Conservation (phyloP, 1,140 invertebrate species). For the Atta cephalotes region DNA sequence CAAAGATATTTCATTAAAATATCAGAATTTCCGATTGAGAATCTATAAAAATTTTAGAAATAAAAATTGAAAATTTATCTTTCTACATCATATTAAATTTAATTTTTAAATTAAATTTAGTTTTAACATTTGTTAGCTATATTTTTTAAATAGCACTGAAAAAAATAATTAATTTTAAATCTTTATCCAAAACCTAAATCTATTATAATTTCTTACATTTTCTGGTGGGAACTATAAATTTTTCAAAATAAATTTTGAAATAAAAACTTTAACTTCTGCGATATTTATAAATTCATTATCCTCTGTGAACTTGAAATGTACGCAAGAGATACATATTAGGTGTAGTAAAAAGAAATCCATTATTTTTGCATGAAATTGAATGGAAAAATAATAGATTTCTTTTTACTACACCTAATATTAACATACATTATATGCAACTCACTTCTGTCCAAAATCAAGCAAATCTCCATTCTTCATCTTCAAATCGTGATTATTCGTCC, state of each 20-base stretch:
- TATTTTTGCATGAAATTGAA: no score
- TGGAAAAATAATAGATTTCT: no score
- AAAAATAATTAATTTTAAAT: not conserved
- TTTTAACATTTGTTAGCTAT: not conserved
- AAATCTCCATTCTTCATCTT: constrained; percentile 29
- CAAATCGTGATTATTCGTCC: constrained; percentile 58
- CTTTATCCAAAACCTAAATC: not conserved
- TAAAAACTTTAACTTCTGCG: not conserved
- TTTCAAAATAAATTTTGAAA: not conserved
- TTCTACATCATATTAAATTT: not conserved
- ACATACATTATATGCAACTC: constrained; percentile 37
- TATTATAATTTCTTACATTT: not conserved
- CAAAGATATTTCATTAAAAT: constrained; percentile 1
- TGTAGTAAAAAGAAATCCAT: no score
- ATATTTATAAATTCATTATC: not conserved
- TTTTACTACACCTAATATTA: no score
- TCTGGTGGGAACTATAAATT: not conserved
- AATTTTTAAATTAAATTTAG: not conserved
- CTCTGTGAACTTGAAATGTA: not conserved
- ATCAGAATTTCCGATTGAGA: not conserved
- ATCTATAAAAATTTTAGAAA: not conserved
- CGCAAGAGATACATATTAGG: not conserved
- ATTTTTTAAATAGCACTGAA: not conserved
- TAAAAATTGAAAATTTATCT: not conserved
- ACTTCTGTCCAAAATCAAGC: constrained; percentile 62